Evolutionary conservation across 2,113 vertebrate species (phyloP).

Genomic region (Lampris incognitus): DNA sequence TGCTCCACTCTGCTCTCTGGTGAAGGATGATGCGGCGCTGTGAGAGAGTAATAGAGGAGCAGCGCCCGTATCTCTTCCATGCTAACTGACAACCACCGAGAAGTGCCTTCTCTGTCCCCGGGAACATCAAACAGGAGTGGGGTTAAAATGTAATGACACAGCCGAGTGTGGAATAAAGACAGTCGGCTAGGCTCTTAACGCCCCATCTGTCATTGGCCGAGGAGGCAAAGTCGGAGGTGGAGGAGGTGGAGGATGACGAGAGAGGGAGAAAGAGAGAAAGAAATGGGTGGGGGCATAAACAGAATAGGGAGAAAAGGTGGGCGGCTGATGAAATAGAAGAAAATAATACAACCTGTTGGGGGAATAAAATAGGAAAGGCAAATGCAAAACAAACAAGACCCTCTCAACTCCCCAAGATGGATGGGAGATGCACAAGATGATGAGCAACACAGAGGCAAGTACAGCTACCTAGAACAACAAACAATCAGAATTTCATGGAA

Average conservation of each 20-base stretch:
- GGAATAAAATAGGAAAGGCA: conserved; percentile 12
- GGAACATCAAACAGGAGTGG: conserved; percentile 40
- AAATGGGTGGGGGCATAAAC: conserved; percentile 19
- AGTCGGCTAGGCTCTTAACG: conserved; percentile 38
- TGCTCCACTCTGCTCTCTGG: not conserved
- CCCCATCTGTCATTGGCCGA: conserved; percentile 54
- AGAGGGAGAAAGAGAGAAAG: not conserved
- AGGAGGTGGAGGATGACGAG: not conserved
- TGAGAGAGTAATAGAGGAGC: conserved; percentile 1
- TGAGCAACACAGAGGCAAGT: not conserved
- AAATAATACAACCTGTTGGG: not conserved
- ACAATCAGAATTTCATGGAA: not conserved
- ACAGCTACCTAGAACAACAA: not conserved
- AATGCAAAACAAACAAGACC: not conserved
- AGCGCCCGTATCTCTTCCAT: not conserved
- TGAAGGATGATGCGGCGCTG: conserved; percentile 5
- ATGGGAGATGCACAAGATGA: not conserved
- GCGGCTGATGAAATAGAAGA: not conserved
- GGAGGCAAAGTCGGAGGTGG: conserved; percentile 20
- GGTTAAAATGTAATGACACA: conserved; percentile 59
- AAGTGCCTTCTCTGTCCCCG: conserved; percentile 9
- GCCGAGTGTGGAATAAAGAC: conserved; percentile 36
- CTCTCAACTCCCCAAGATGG: not conserved
- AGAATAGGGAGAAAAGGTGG: not conserved
- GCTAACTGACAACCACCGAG: not conserved